Evolutionary conservation across 2,888 invertebrate species (phyloP).

Genomic region (Sphinx pinastri): DNA sequence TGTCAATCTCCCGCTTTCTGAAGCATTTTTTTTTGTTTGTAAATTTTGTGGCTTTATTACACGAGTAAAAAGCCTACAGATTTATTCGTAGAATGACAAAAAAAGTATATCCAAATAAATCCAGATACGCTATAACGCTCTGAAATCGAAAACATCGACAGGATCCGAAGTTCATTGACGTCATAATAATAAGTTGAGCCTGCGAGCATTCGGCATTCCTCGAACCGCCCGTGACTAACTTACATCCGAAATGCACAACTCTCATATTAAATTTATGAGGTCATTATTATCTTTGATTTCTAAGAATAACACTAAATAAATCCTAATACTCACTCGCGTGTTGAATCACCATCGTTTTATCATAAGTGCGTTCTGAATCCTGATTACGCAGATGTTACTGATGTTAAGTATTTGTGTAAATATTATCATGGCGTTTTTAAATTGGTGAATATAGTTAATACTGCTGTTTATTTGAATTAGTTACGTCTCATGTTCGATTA

Average conservation of each 20-base stretch:
- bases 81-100: background rate
- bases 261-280: conserved; percentile 49
- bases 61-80: too few species aligned
- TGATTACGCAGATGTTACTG: background rate
- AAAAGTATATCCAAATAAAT: background rate
- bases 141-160: conserved; percentile 11
- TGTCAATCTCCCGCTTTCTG: too few species aligned
- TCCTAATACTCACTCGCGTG: conserved; percentile 31
- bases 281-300: conserved; percentile 56
- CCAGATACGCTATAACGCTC: background rate
- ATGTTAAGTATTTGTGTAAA: background rate
- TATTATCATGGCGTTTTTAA: background rate
- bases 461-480: background rate
- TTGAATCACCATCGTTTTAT: conserved; percentile 45
- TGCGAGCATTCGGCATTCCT: conserved; percentile 39
- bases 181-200: conserved; percentile 25
- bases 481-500: background rate
- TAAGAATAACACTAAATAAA: conserved; percentile 48
- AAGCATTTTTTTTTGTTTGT: too few species aligned
- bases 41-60: too few species aligned
- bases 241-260: conserved; percentile 47
- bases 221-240: conserved; percentile 51
- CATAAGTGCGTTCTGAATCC: conserved; percentile 16
- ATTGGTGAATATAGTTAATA: background rate
- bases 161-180: conserved; percentile 23